phyloP scores from a whole-genome alignment of 2,888 invertebrate genomes.

The Lydus trimaculatus region DNA sequence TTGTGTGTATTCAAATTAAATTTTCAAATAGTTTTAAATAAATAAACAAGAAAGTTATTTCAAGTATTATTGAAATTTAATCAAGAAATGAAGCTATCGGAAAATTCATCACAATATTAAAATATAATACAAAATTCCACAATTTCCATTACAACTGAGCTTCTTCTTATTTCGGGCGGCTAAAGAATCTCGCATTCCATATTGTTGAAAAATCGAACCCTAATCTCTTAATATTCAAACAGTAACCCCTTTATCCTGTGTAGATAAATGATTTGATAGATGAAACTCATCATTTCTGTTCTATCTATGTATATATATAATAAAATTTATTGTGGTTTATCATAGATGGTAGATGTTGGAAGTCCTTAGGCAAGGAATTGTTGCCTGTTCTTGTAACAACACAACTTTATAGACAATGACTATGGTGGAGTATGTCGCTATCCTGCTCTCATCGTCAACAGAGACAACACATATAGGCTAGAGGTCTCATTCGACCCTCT shows the following conservation, averaged over 20 bases:
- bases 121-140: constrained; percentile 25
- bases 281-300: background rate
- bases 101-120: constrained; percentile 29
- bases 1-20: background rate
- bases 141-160: constrained; percentile 1
- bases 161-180: constrained; percentile 6
- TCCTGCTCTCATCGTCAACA: background rate
- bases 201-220: no score
- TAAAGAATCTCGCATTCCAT: constrained; percentile 22
- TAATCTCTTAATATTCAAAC: no score
- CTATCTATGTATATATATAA: background rate
- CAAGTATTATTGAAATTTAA: constrained; percentile 20
- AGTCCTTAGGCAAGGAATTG: constrained; percentile 18
- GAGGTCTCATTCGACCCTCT: constrained; percentile 8
- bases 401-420: constrained; percentile 20
- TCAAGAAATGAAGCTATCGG: constrained; percentile 31
- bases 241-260: no score
- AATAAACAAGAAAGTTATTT: background rate
- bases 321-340: constrained; percentile 23
- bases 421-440: constrained; percentile 11
- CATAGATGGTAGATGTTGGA: constrained; percentile 13
- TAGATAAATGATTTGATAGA: background rate
- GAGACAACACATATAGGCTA: background rate
- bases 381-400: constrained; percentile 15
- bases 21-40: background rate